A percentile compares a stretch with the other conserved stretches of the same genome.
phyloP scores from a whole-genome alignment of 2,888 invertebrate genomes.

The Petrophora chlorosata region DNA sequence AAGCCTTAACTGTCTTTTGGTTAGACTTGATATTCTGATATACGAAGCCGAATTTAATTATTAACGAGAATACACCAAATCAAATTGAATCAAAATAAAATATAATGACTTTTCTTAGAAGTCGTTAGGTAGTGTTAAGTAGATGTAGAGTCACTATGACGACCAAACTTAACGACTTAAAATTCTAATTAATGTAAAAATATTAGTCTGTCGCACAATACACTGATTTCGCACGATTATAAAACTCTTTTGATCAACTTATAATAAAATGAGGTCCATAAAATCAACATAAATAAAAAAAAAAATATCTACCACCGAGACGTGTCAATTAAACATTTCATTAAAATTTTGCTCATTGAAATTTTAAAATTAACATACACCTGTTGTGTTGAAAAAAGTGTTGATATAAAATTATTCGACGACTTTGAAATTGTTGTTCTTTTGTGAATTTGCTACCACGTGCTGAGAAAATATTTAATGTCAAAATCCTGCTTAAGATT shows the following conservation, averaged over 20 bases:
- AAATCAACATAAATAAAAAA: constrained; percentile 35
- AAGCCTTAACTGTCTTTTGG: too few species aligned
- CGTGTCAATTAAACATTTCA: constrained; percentile 39
- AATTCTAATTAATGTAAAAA: constrained; percentile 52
- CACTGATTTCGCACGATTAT: constrained; percentile 26
- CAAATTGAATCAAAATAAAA: not conserved
- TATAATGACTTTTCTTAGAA: constrained; percentile 13
- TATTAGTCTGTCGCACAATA: constrained; percentile 26
- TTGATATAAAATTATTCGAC: constrained; percentile 28
- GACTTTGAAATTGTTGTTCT: constrained; percentile 31
- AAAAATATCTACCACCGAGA: constrained; percentile 29
- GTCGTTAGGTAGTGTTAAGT: not conserved
- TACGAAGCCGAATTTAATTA: too few species aligned
- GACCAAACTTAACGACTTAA: constrained; percentile 10
- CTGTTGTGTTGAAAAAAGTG: constrained; percentile 29
- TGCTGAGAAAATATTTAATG: constrained; percentile 20
- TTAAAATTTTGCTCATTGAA: constrained; percentile 31
- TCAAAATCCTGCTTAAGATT: too few species aligned
- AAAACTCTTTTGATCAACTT: constrained; percentile 37
- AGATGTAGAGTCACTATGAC: not conserved
- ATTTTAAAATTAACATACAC: constrained; percentile 36
- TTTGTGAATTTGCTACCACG: constrained; percentile 29
- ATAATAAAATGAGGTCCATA: constrained; percentile 26
- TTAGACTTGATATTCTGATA: too few species aligned
- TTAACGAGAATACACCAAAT: too few species aligned